Evolutionary conservation across 92 coral and sea anemone genomes (phyloP).

Genomic region (Epizoanthus illoricatus): DNA sequence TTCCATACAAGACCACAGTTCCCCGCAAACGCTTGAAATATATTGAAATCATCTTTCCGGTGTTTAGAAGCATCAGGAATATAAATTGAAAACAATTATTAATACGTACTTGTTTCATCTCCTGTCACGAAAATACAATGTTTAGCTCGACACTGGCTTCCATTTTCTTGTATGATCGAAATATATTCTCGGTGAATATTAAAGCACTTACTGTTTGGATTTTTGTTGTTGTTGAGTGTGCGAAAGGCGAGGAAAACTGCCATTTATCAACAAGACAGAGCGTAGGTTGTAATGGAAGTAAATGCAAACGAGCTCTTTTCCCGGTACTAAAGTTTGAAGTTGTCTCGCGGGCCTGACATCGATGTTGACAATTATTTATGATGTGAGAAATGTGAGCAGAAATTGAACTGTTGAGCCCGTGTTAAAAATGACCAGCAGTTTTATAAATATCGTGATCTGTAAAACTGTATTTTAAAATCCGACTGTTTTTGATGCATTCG

Average conservation of each 20-base stretch:
- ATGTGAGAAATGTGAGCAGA: background rate
- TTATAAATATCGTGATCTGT: background rate
- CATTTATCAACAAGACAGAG: slow-evolving; percentile 18
- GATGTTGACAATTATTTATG: background rate
- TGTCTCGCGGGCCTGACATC: background rate
- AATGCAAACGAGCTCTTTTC: background rate
- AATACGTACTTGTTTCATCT: background rate
- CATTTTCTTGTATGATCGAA: background rate
- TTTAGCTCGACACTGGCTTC: background rate
- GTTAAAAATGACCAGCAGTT: slow-evolving; percentile 3
- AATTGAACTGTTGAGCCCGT: too few species aligned
- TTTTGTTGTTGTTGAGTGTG: slow-evolving; percentile 33
- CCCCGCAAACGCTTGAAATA: background rate
- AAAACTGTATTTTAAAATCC: background rate
- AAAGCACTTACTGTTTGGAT: slow-evolving; percentile 27
- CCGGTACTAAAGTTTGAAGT: slow-evolving; percentile 1
- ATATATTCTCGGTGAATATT: background rate
- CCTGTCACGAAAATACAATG: background rate
- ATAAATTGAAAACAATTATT: background rate
- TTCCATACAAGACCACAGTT: background rate
- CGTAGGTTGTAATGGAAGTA: background rate
- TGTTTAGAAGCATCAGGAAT: background rate
- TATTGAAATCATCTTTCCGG: background rate
- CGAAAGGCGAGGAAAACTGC: slow-evolving; percentile 40
- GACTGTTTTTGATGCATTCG: too few species aligned